Base-by-base conservation (phyloP, 2,113 vertebrate species). In the Perognathus longimembris region DNA sequence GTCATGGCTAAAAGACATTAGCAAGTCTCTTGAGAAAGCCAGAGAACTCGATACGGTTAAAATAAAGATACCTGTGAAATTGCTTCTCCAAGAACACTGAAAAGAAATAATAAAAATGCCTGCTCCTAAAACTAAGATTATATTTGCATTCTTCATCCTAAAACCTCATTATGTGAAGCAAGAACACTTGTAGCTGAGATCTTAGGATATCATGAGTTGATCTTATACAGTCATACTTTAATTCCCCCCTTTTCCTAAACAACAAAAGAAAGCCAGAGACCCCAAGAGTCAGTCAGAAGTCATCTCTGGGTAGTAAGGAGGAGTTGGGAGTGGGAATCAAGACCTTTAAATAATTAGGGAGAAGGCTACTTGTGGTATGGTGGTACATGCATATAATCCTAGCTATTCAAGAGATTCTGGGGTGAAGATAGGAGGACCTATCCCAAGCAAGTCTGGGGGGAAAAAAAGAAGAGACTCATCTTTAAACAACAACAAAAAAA, bases 41-140 rank as follows among this genome's bases (percentile, higher is more conserved):
- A 67, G 36, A 64, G 69, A 91, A 74, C 32, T 74, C 0, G 7
- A 45, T 54, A 32, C 70, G 17, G 40, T 42, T 83, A 84, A 71
- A 92, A 75, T 66, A 92, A 76, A 91, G 24, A 40, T 28, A 83
- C 20, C n/a, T 14, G 2, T 54, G 40, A 32, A 85, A 74, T 20
- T 71, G 21, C 78, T 86, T 92, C 69, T 30, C 32, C 64, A 94
- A 87, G 50, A 32, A 91, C 20, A 14, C 66, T 59, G 70, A 21
- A 12, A 87, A 76, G 42, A 36, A 90, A 88, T 73, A 82, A 85
- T 24, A 88, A 54, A 54, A 54, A 80, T 71, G 40, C 10, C 36
- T 80, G 5, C 54, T 34, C 74, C 89, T 74, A 74, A 83, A 80
- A 82, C 34, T 77, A 50, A 70, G 64, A 21, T 70, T 50, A 15